Base-by-base conservation (phyloP, 2,888 invertebrate genomes). In the Lepetodrilus schrolli region DNA sequence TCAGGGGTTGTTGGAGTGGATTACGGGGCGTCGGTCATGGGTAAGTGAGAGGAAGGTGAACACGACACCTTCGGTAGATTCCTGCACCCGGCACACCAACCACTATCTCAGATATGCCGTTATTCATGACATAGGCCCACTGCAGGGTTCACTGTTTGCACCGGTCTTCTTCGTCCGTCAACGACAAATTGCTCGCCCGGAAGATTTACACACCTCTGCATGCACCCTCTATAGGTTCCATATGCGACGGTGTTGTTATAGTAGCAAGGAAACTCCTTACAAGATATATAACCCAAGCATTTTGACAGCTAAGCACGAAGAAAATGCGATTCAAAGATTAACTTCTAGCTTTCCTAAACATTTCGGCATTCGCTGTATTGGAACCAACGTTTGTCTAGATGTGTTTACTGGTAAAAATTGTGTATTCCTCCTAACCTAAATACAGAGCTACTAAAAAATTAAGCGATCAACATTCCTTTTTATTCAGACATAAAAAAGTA, bases 21-120 rank as follows among this genome's bases (percentile, higher is more conserved):
- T 50, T 71, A 50, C 70, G 51, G 58, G 38, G 50, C 70, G 37
- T 58, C 72, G 43, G 51, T 72, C 47, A 72, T 72, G 72, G 72
- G 72, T 72, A 66, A 72, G 72, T 72, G 58, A 58, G 58, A 30
- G 58, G 58, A 34, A 30, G 34, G 58, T 34, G 34, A 23, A 26
- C 58, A 58, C 58, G 58, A 26, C 34, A 26, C 58, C 34, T 13
- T 58, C 30, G 34, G 30, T 7, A 58, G 10, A 58, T 58, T 23
- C 30, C 58, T 17, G 10, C 13, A 30, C 13, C 58, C 58, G 30
- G 58, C 17, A 30, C 10, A 13, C 13, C 26, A 23, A 17, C 26
- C 30, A 17, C 26, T 26, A 17, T 10, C 17, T 26, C 17, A 58
- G 34, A 13, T 58, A 58, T 58, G 30, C 58, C 58, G 34, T 58